Evolutionary conservation across 2,797 vertebrate species (phyloP).

Genomic region (Anas georgica): DNA sequence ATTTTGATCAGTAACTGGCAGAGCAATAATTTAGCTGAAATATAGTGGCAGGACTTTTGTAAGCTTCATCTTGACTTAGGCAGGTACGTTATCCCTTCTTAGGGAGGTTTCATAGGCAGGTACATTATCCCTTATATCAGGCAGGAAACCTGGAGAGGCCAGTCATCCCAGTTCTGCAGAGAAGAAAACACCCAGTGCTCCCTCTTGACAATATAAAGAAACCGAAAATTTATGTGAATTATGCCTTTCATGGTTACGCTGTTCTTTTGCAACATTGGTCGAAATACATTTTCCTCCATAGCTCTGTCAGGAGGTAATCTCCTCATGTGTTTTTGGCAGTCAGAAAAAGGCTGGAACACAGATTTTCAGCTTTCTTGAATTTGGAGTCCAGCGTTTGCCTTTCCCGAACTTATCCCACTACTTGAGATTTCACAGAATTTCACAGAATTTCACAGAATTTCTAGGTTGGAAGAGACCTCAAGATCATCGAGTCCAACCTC

Average conservation of each 20-base stretch:
- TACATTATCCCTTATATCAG: neutral
- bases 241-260: neutral
- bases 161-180: neutral
- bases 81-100: too few species aligned
- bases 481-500: too few species aligned
- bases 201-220: neutral
- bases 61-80: neutral
- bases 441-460: too few species aligned
- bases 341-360: neutral
- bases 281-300: neutral
- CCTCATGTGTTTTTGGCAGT: neutral
- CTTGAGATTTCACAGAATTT: too few species aligned
- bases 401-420: neutral
- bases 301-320: rapidly evolving
- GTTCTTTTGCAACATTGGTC: neutral
- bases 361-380: neutral
- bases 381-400: neutral
- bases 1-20: neutral
- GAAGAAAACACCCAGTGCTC: neutral
- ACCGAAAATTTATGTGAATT: neutral
- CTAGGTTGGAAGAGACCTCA: too few species aligned
- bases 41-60: neutral
- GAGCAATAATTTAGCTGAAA: neutral
- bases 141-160: neutral
- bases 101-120: neutral